These are phyloP conservation scores for Nycticebus coucang DNA, from an alignment of 2,113 vertebrate genomes.

Conservation along the genomic window DNA sequence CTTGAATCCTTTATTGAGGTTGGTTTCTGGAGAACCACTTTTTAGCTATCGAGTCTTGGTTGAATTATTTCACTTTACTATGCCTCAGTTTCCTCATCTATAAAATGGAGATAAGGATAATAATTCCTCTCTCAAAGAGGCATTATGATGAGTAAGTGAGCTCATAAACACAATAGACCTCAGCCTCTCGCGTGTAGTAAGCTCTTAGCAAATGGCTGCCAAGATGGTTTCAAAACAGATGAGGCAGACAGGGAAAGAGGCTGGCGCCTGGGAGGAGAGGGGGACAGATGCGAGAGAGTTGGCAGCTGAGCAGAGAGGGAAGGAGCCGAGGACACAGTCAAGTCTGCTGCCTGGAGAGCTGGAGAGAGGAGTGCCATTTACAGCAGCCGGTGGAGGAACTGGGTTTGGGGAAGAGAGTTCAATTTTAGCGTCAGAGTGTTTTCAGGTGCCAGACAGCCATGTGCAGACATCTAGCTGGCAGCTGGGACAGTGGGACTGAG, in stretches of 20 bases:
- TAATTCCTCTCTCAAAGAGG: not conserved
- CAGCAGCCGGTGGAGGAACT: not conserved
- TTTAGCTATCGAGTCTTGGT: not conserved
- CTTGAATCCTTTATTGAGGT: not conserved
- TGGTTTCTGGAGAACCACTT: not conserved
- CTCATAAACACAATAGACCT: not conserved
- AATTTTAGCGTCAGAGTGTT: not conserved
- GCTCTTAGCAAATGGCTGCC: conserved; percentile 1
- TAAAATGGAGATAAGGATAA: not conserved
- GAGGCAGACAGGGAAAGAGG: not conserved
- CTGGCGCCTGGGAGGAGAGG: not conserved
- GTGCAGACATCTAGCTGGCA: not conserved
- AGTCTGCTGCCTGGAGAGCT: not conserved
- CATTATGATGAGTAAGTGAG: not conserved
- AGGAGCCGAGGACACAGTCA: not conserved
- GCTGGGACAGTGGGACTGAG: not conserved
- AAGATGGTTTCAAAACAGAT: not conserved
- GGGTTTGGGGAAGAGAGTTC: not conserved
- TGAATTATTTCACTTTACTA: not conserved
- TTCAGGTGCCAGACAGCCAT: not conserved
- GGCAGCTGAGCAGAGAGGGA: not conserved
- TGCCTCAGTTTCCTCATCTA: not conserved
- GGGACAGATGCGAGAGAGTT: not conserved
- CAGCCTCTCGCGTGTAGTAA: not conserved
- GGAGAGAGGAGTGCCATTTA: not conserved